Evolutionary conservation across 2,797 vertebrate species (phyloP).

Genomic region (Sebastes dallii): DNA sequence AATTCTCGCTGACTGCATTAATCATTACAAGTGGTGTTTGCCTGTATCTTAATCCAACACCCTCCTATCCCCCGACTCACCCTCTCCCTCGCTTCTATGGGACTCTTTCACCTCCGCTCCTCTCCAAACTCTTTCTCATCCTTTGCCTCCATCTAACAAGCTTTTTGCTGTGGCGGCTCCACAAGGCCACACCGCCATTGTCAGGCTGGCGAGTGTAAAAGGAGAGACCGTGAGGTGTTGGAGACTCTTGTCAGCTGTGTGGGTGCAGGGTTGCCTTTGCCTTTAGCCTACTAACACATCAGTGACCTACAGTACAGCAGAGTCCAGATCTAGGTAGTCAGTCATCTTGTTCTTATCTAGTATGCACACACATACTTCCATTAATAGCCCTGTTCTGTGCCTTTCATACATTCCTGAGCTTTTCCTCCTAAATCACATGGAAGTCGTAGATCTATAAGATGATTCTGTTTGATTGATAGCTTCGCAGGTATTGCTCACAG

Average conservation of each 20-base stretch:
- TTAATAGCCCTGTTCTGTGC: conserved; percentile 12
- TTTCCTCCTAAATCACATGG: conserved; percentile 10
- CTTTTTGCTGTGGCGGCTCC: conserved; percentile 38
- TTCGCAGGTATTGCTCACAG: conserved; percentile 4
- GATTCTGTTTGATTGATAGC: conserved; percentile 17
- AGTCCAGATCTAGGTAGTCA: conserved; percentile 16
- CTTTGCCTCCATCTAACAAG: conserved; percentile 31
- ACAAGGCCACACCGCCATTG: conserved; percentile 55
- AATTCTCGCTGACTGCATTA: conserved; percentile 81
- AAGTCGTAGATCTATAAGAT: conserved; percentile 1
- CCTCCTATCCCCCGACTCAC: conserved; percentile 3
- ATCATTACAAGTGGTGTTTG: conserved; percentile 81
- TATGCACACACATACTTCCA: neutral
- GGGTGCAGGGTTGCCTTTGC: conserved; percentile 20
- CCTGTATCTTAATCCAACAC: conserved; percentile 72
- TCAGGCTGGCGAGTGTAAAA: conserved; percentile 62
- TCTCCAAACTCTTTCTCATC: conserved; percentile 24
- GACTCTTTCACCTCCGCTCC: conserved; percentile 13
- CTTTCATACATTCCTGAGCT: conserved; percentile 28
- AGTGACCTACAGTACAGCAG: conserved; percentile 25
- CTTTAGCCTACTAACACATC: conserved; percentile 35
- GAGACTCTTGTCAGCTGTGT: conserved; percentile 45
- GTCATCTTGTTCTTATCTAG: conserved; percentile 25
- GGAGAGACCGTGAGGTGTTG: conserved; percentile 59
- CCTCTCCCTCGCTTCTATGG: conserved; percentile 2